These are phyloP conservation scores for Adrianichthys oophorus DNA, from an alignment of 2,797 vertebrate species.

Conservation along the genomic window DNA sequence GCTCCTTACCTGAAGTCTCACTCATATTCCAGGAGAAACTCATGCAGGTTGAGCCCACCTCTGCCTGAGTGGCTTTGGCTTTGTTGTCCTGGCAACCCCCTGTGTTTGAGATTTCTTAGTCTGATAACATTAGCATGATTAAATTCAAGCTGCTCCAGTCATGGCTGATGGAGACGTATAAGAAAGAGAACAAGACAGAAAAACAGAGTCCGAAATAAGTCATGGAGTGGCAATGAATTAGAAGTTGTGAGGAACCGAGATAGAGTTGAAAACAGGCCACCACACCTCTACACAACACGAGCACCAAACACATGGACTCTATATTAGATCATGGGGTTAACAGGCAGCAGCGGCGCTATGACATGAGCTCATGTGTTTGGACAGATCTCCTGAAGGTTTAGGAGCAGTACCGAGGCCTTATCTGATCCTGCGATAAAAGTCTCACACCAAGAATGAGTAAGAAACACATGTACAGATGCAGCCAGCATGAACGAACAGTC, in stretches of 20 bases:
- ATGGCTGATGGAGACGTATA: slow-evolving; percentile 5
- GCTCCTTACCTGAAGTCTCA: slow-evolving; percentile 3
- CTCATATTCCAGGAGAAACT: slow-evolving; percentile 34
- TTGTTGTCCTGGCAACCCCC: slow-evolving; percentile 63
- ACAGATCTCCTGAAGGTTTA: slow-evolving; percentile 75
- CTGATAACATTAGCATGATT: slow-evolving; percentile 67
- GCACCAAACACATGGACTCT: slow-evolving; percentile 61
- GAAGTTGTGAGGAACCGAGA: slow-evolving; percentile 33
- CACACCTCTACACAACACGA: slow-evolving; percentile 38
- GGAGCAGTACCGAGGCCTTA: slow-evolving; percentile 67
- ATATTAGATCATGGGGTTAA: slow-evolving; percentile 72
- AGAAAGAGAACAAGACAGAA: not conserved
- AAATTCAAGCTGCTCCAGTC: slow-evolving; percentile 52
- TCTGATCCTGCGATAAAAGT: slow-evolving; percentile 70
- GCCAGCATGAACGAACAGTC: slow-evolving; percentile 43
- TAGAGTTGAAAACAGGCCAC: slow-evolving; percentile 29
- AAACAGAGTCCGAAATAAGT: slow-evolving; percentile 3
- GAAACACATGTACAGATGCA: slow-evolving; percentile 60
- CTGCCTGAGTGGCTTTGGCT: slow-evolving; percentile 62
- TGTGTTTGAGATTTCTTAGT: slow-evolving; percentile 60
- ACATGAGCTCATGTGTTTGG: slow-evolving; percentile 79
- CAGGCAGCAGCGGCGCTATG: slow-evolving; percentile 64
- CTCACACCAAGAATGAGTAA: slow-evolving; percentile 61
- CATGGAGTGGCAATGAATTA: slow-evolving; percentile 1
- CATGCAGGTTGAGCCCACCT: slow-evolving; percentile 48